Evolutionary conservation across 2,113 vertebrate species (phyloP).

Genomic region (Muntiacus muntjak): DNA sequence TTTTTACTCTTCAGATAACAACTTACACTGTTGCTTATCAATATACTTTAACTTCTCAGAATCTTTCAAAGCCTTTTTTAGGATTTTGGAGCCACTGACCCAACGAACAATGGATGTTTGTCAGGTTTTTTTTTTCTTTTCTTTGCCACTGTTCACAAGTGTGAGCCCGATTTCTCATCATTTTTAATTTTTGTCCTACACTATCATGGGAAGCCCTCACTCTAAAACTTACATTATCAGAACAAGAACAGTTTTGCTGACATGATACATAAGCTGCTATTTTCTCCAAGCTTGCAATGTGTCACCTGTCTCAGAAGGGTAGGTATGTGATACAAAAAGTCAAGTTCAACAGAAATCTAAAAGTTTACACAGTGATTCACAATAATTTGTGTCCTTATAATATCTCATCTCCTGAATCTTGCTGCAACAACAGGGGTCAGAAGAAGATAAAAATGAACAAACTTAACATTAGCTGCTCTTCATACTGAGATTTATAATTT

Average conservation of each 20-base stretch:
- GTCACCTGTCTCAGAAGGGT: neutral
- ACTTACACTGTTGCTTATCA: neutral
- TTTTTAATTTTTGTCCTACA: neutral
- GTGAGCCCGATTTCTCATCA: neutral
- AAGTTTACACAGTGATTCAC: neutral
- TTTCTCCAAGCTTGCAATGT: neutral
- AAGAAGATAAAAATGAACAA: neutral
- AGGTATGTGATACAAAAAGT: neutral
- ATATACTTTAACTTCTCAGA: neutral
- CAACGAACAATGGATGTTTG: neutral
- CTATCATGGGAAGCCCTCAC: neutral
- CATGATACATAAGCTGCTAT: neutral
- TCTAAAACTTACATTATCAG: neutral
- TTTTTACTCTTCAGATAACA: neutral
- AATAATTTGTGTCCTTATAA: neutral
- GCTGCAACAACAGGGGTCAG: neutral
- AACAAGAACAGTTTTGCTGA: neutral
- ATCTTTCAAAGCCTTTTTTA: neutral
- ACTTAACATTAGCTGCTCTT: neutral
- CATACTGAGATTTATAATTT: neutral
- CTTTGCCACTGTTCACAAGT: neutral
- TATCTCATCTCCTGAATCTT: neutral
- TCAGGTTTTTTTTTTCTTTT: neutral
- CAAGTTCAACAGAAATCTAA: neutral
- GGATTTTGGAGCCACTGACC: neutral